Evolutionary conservation across 1,140 invertebrate genomes (phyloP), one percentile per base, ranked within the genome.

Genomic region (Drosophila pallidifrons): DNA sequence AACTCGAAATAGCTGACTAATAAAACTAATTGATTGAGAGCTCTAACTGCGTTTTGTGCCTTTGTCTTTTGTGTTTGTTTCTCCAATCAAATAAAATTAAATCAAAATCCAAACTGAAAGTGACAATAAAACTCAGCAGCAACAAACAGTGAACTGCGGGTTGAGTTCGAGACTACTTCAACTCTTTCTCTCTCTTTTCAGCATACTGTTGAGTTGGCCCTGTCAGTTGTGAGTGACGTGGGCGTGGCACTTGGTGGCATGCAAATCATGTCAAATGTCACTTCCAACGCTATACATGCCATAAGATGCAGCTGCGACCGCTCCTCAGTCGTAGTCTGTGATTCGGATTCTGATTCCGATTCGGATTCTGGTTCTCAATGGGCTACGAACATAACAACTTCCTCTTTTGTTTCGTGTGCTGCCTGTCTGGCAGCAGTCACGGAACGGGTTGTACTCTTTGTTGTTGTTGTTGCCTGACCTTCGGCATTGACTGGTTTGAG

Each of bases 231-330:
- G 81, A 89, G 59, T 81, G 81, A 73, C 58, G 78, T 81, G 81
- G 85, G 83, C 80, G 83, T 88, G 83, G 83, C 85, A 89, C 80
- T 81, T 83, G 85, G 81, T 83, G 85, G 81, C 85, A 88, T 83
- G 85, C 85, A 89, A 88, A 89, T 89, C 85, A 85, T 88, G 85
- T 88, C 85, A 89, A 89, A 88, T 85, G 85, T 89, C 85, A 89
- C 83, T 69, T 65, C 75, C 77, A 81, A 71, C 66, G 68, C 20
- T 25, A 7, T 35, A 71, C 66, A 25, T 25, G 68, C 20, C 41
- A 20, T 25, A 41, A 80, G 64, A 54, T 74, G 82, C 82, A 87
- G 82, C 82, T 87, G 79, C 65, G 52, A 64, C 61, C 46, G 61
- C 55, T 41, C 47, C 52, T 64, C 68, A 15, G 46, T n/a, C 8